A percentile compares a stretch with the other conserved stretches of the same genome.
Conservation (phyloP, 2,113 vertebrate genomes). For the Poeciliopsis prolifica region DNA sequence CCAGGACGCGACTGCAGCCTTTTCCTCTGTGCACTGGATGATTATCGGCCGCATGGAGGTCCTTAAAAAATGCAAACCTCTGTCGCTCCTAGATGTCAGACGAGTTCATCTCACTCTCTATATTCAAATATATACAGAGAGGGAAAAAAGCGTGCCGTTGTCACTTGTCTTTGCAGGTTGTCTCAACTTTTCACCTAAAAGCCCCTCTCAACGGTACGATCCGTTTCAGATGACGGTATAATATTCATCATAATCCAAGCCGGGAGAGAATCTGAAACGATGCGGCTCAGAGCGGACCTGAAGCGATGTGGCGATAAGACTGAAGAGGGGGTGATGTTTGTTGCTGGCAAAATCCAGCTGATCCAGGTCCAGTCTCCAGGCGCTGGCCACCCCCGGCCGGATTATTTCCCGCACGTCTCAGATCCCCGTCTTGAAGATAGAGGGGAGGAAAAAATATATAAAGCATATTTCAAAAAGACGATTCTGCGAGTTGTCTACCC, state of each 20-base stretch:
- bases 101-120: slow-evolving; percentile 13
- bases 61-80: slow-evolving; percentile 39
- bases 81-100: slow-evolving; percentile 8
- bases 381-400: slow-evolving; percentile 28
- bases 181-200: slow-evolving; percentile 57
- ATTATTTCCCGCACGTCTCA: slow-evolving; percentile 24
- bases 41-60: slow-evolving; percentile 51
- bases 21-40: slow-evolving; percentile 39
- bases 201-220: slow-evolving; percentile 4
- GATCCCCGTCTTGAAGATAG: slow-evolving; percentile 32
- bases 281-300: slow-evolving; percentile 37
- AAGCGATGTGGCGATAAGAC: slow-evolving; percentile 56
- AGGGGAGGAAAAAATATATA: background rate
- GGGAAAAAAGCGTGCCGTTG: background rate
- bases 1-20: slow-evolving; percentile 56
- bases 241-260: slow-evolving; percentile 55
- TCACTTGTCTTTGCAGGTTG: slow-evolving; percentile 31
- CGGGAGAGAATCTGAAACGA: slow-evolving; percentile 32
- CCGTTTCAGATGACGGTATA: background rate
- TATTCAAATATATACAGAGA: background rate
- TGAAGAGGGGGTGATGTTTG: slow-evolving; percentile 19
- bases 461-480: slow-evolving; percentile 10
- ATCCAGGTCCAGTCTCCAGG: slow-evolving; percentile 52
- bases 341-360: slow-evolving; percentile 68
- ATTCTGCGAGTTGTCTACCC: slow-evolving; percentile 47